Percentiles rank a stretch among this genome's conserved stretches.
phyloP scores from a whole-genome alignment of 2,113 vertebrate genomes.

The Salvator merianae region DNA sequence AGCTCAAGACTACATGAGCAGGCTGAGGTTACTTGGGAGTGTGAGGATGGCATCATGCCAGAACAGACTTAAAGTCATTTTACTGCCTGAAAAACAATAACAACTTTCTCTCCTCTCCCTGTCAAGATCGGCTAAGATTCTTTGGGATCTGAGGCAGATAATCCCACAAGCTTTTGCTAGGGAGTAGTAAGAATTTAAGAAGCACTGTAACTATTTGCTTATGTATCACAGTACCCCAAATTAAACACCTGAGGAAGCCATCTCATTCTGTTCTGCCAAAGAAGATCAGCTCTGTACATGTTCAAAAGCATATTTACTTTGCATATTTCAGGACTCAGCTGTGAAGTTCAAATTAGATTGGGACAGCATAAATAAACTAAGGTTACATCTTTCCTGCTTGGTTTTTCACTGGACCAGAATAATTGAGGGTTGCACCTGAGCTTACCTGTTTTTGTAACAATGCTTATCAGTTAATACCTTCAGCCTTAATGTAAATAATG shows the following conservation, averaged over 20 bases:
- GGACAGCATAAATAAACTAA: neutral
- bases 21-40: neutral
- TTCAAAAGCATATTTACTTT: neutral
- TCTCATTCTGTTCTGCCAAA: no score
- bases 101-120: neutral
- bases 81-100: neutral
- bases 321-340: neutral
- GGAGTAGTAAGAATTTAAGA: neutral
- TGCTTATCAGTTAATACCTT: conserved; percentile 23
- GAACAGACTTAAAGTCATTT: neutral
- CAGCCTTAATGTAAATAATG: conserved; percentile 3
- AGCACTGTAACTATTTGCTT: neutral
- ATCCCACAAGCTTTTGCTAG: neutral
- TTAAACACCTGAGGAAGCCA: neutral
- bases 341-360: neutral
- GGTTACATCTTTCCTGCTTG: neutral
- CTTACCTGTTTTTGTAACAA: neutral
- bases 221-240: neutral
- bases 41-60: neutral
- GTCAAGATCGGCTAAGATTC: neutral
- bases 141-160: neutral
- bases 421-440: neutral
- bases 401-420: neutral
- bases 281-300: neutral
- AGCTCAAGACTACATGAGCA: neutral